Evolutionary conservation across 1,140 invertebrate species (phyloP).

Genomic region (Drosophila ironensis): DNA sequence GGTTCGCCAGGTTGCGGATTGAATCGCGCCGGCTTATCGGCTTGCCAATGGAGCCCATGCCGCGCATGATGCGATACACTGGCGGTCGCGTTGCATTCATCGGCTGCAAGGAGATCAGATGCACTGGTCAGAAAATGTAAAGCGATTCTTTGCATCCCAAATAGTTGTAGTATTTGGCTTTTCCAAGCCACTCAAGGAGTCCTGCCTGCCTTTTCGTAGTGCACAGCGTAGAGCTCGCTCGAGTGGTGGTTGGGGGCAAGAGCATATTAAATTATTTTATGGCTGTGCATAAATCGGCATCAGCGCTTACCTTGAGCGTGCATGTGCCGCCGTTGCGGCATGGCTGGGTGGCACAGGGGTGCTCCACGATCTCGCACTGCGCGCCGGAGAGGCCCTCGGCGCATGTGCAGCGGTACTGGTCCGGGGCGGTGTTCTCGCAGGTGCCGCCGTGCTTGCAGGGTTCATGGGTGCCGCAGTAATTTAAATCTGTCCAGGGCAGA

Average conservation of each 20-base stretch:
- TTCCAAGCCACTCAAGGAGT: no score
- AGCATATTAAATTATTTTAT: slow-evolving; percentile 71
- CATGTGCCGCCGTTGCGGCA: slow-evolving; percentile 94
- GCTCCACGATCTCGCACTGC: slow-evolving; percentile 95
- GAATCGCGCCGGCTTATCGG: slow-evolving; percentile 80
- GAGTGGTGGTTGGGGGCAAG: neutral
- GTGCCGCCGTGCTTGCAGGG: slow-evolving; percentile 97
- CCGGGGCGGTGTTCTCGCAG: slow-evolving; percentile 96
- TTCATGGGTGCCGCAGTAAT: slow-evolving; percentile 98
- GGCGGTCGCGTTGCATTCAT: slow-evolving; percentile 60
- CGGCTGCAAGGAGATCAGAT: slow-evolving; percentile 26
- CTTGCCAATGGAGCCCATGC: slow-evolving; percentile 82
- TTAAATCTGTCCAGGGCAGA: slow-evolving; percentile 88
- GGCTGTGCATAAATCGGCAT: slow-evolving; percentile 61
- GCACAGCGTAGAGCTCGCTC: no score
- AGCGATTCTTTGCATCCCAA: no score
- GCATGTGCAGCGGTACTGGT: slow-evolving; percentile 95
- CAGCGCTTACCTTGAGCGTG: slow-evolving; percentile 73
- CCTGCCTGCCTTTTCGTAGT: no score
- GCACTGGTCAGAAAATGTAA: slow-evolving; percentile 1
- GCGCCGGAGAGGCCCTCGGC: slow-evolving; percentile 94
- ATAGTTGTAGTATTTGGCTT: no score
- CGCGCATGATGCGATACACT: slow-evolving; percentile 78
- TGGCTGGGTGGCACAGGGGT: slow-evolving; percentile 94
- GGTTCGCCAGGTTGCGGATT: slow-evolving; percentile 59